These are phyloP conservation scores for Cheilinus undulatus DNA, from an alignment of 2,113 vertebrate species.

Conservation along the genomic window DNA sequence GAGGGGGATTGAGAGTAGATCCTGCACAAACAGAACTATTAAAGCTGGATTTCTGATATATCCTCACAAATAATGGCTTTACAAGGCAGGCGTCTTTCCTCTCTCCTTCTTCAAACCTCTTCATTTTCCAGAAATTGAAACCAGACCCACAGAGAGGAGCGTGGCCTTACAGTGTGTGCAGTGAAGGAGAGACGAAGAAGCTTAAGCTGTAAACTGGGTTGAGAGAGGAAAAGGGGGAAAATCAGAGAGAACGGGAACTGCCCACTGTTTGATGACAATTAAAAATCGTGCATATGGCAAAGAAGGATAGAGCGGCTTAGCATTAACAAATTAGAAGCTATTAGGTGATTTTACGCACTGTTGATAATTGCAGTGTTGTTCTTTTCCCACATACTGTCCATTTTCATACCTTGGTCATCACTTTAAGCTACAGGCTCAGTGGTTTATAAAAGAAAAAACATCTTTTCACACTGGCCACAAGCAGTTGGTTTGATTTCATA, in stretches of 20 bases:
- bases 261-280: background rate
- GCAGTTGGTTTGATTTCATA: no score
- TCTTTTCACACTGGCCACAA: no score
- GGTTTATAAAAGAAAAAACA: no score
- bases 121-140: conserved; percentile 83
- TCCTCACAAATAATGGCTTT: conserved; percentile 81
- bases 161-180: conserved; percentile 41
- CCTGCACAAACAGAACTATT: conserved; percentile 75
- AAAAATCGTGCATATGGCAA: background rate
- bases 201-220: conserved; percentile 20
- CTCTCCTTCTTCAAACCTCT: conserved; percentile 64
- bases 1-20: conserved; percentile 74
- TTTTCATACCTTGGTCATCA: no score
- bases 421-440: no score
- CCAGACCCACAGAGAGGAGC: conserved; percentile 69
- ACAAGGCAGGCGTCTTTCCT: conserved; percentile 70
- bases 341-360: background rate
- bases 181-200: conserved; percentile 31
- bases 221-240: background rate
- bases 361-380: no score
- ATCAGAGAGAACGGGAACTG: conserved; percentile 1
- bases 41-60: conserved; percentile 77
- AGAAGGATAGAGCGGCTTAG: background rate
- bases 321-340: background rate
- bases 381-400: no score